Base-by-base conservation (phyloP, 1,140 invertebrate genomes). In the Pachyrhynchus sulphureomaculatus region DNA sequence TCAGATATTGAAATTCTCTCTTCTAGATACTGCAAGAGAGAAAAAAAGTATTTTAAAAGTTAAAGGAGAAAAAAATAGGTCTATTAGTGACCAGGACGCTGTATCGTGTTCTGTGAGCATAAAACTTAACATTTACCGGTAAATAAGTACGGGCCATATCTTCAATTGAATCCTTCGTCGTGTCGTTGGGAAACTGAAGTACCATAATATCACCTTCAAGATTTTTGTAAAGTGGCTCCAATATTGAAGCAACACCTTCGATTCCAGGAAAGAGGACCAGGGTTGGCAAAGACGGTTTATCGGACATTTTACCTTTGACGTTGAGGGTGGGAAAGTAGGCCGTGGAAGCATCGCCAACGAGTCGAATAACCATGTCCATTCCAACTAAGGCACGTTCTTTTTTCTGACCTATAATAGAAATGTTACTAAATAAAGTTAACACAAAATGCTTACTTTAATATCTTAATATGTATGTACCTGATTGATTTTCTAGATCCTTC, bases 251-350 rank as follows among this genome's bases (percentile, higher is more conserved):
- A 44, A 83, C 82, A 13, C 91, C 91, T 80, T 95, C 92, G 37
- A 95, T 78, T 13, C 92, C 90, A 51, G 92, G 92, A 33, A 94
- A 75, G 62, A 92, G 18, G 1, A 61, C 36, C 9, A 81, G 72
- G 93, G 91, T 61, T 88, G 54, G 18, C 26, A 8, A 10, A 53
- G 41, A 17, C 34, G 17, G 9, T 1, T 23, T 15, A 34, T 37
- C 49, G n/a, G 32, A 21, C 15, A 18, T 15, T 26, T 29, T 13
- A n/a, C 34, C 21, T 13, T 49, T 34, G 9, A 56, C n/a, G 20
- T 58, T 17, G 8, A 67, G 8, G 4, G 34, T 32, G 21, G 42
- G 45, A 8, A 44, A 4, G 20, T 57, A 49, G 4, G 20, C 17
- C 6, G 36, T 42, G 6, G 37, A 58, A 48, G 52, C 57, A 26